These are phyloP conservation scores for Corynorhinus townsendii DNA, from an alignment of 2,113 vertebrate genomes.

Conservation along the genomic window DNA sequence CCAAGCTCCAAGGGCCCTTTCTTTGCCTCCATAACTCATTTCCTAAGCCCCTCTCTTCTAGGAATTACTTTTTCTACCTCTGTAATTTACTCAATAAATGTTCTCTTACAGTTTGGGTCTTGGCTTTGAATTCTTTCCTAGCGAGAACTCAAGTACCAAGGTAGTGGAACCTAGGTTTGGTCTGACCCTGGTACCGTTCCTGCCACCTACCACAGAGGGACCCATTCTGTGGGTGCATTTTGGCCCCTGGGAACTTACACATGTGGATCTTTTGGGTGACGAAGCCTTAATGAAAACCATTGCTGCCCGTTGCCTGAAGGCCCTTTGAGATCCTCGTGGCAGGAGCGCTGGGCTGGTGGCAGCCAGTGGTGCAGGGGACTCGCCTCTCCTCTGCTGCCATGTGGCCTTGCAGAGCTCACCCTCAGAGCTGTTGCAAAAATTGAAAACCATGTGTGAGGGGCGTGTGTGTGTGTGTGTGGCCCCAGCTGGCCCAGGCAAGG, in stretches of 20 bases:
- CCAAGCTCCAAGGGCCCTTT: no score
- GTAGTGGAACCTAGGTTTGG: no score
- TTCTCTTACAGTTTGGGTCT: no score
- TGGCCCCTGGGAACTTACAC: not conserved
- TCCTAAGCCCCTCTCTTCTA: no score
- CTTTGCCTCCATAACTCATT: no score
- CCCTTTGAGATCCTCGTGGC: not conserved
- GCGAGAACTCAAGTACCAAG: no score
- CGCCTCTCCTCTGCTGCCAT: accelerated
- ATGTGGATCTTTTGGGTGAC: not conserved
- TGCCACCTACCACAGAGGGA: not conserved
- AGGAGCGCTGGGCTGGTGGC: not conserved
- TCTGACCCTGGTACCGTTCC: no score
- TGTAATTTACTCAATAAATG: no score
- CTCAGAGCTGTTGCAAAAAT: not conserved
- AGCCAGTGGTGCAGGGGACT: no score
- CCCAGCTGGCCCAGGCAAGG: not conserved
- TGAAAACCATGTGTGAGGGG: not conserved
- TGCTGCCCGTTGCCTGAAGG: not conserved
- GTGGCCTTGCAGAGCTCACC: not conserved
- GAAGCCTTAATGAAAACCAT: not conserved
- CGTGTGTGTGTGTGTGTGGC: not conserved
- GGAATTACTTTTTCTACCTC: no score
- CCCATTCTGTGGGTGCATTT: not conserved
- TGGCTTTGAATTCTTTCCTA: no score